A percentile compares a stretch with the other conserved stretches of the same genome.
These are phyloP conservation scores for Drosophila littoralis DNA, from an alignment of 1,140 invertebrate genomes.

Conservation along the genomic window DNA sequence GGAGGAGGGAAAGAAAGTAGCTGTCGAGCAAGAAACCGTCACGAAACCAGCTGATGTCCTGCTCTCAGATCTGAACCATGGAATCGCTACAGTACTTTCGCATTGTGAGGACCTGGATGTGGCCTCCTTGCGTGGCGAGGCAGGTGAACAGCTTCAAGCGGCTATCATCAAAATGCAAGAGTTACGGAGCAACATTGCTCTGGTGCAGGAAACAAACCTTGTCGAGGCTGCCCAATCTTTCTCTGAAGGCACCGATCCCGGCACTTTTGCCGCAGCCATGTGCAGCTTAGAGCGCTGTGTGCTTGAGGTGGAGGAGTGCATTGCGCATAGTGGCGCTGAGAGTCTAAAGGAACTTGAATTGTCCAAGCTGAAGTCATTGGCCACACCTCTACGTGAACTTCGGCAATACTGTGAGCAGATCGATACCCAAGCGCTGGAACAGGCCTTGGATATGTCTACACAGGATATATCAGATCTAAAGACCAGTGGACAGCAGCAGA, in stretches of 20 bases:
- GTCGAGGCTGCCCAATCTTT: slow-evolving; percentile 52
- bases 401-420: slow-evolving; percentile 69
- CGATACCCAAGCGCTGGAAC: slow-evolving; percentile 62
- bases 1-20: not conserved
- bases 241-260: slow-evolving; percentile 59
- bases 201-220: slow-evolving; percentile 56
- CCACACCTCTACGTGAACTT: slow-evolving; percentile 65
- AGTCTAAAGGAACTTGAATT: slow-evolving; percentile 60
- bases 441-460: slow-evolving; percentile 67
- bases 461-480: slow-evolving; percentile 76
- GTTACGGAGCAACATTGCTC: slow-evolving; percentile 58
- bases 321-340: slow-evolving; percentile 62
- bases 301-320: slow-evolving; percentile 70
- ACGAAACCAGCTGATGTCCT: slow-evolving; percentile 47
- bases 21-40: not conserved
- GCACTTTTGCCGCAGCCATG: slow-evolving; percentile 73
- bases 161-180: slow-evolving; percentile 68
- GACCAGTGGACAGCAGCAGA: slow-evolving; percentile 79
- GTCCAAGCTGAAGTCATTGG: slow-evolving; percentile 63
- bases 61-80: slow-evolving; percentile 67
- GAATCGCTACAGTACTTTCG: slow-evolving; percentile 64
- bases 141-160: slow-evolving; percentile 68
- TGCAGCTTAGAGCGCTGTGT: slow-evolving; percentile 72
- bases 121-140: slow-evolving; percentile 28
- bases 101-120: slow-evolving; percentile 65